Base-by-base conservation (phyloP, 2,888 invertebrate species). In the Galeruca laticollis region DNA sequence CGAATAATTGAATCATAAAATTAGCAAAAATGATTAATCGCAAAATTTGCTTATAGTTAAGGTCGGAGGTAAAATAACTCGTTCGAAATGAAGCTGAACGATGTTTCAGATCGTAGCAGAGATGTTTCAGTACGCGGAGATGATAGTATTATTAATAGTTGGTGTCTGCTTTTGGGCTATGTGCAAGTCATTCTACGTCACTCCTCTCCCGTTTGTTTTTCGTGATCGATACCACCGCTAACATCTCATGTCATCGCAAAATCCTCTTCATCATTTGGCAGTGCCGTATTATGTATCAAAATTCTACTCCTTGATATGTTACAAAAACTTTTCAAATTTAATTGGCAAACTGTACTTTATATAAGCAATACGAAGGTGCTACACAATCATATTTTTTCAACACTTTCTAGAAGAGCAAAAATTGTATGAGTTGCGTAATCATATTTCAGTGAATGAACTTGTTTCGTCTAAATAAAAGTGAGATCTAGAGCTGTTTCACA, bases 141-240 rank as follows among this genome's bases (percentile, higher is more conserved):
- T 84, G 84, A 85, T 85, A 83, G 83, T 83, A 84, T 85, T 85
- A 85, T 85, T 85, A 85, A 85, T 84, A 84, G 85, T 78, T 83
- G 81, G 83, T 84, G 84, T 84, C 84, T 84, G 83, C 79, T 80
- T 79, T 80, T 79, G 80, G 82, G 81, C 81, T 82, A 82, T 82
- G 82, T 84, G 84, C 84, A 84, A 84, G 84, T 84, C 84, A 84
- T 83, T 83, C 84, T 83, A 83, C 83, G 83, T 84, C 83, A 83
- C 82, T 81, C 81, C 81, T 79, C 80, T 82, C 81, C 82, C 82
- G 83, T 83, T 83, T 83, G 82, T 83, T 82, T 83, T 80, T 79
- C 64, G 78, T 82, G 83, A 84, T 84, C 83, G 83, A 83, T 83
- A 83, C 81, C 80, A 83, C 81, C 80, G 81, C 81, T 79, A 82